These are phyloP conservation scores for Nebria brevicollis DNA, from an alignment of 2,888 invertebrate genomes.

Conservation along the genomic window DNA sequence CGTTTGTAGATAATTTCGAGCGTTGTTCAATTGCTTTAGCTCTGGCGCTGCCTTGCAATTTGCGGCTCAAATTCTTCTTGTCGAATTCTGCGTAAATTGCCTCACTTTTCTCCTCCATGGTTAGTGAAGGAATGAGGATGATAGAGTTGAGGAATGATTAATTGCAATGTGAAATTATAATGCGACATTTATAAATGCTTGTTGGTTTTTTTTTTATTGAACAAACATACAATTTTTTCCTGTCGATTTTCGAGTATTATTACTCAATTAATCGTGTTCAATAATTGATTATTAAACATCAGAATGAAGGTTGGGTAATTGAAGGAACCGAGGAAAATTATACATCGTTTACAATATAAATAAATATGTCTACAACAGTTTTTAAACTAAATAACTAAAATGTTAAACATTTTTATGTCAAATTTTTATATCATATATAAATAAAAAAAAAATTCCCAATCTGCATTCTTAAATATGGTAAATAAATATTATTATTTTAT, in stretches of 20 bases:
- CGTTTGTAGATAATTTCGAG: constrained; percentile 66
- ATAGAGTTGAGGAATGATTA: background rate
- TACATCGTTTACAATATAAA: background rate
- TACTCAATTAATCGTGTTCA: background rate
- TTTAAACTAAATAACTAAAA: background rate
- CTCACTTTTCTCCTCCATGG: constrained; percentile 4
- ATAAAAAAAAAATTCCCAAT: constrained; percentile 26
- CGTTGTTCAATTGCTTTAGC: constrained; percentile 60
- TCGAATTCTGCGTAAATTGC: constrained; percentile 32
- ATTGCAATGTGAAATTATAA: background rate
- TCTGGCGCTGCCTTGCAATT: constrained; percentile 56
- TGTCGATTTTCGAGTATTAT: background rate
- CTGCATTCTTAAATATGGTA: constrained; percentile 12
- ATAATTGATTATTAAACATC: background rate
- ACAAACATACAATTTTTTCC: background rate
- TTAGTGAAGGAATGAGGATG: background rate
- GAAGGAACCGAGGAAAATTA: background rate
- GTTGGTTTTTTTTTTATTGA: background rate
- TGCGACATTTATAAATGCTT: background rate
- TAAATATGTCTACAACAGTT: background rate
- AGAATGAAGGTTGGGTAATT: background rate
- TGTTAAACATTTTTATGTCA: background rate
- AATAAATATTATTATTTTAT: background rate
- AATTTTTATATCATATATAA: background rate
- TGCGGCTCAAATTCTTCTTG: constrained; percentile 31